These are phyloP conservation scores for Rhinogobius similis DNA, from an alignment of 2,113 vertebrate genomes.

Conservation along the genomic window DNA sequence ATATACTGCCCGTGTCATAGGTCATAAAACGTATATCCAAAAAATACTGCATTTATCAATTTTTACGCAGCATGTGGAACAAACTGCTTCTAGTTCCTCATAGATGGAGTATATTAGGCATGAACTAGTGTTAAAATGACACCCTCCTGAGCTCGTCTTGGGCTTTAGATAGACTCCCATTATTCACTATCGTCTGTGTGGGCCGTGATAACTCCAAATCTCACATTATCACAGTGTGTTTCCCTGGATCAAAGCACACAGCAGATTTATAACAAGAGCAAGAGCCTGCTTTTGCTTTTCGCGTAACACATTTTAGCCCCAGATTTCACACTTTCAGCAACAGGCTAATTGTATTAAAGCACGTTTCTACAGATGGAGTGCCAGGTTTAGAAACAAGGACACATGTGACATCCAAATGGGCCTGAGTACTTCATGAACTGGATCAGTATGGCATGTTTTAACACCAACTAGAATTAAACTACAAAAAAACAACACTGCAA, in stretches of 20 bases:
- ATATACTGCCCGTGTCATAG: too few species aligned
- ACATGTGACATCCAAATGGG: slow-evolving; percentile 38
- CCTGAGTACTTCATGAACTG: slow-evolving; percentile 39
- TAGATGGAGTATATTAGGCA: too few species aligned
- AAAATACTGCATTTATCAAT: too few species aligned
- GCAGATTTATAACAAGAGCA: slow-evolving; percentile 51
- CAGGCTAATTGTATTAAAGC: slow-evolving; percentile 40
- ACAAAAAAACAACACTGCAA: slow-evolving; percentile 10
- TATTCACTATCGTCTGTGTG: slow-evolving; percentile 16
- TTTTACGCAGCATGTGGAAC: background rate
- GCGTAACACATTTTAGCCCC: slow-evolving; percentile 63
- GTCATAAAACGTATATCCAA: too few species aligned
- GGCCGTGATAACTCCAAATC: slow-evolving; percentile 31
- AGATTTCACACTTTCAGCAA: slow-evolving; percentile 61
- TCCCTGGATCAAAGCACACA: slow-evolving; percentile 51
- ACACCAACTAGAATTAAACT: slow-evolving; percentile 20
- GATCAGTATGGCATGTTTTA: slow-evolving; percentile 38
- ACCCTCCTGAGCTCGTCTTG: too few species aligned
- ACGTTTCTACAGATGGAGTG: slow-evolving; percentile 41
- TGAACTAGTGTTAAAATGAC: too few species aligned
- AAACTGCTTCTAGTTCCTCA: background rate
- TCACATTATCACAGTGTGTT: slow-evolving; percentile 42
- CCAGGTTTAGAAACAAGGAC: slow-evolving; percentile 50
- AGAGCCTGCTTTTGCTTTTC: slow-evolving; percentile 34
- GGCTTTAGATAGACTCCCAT: background rate